A percentile compares a stretch with the other conserved stretches of the same genome.
Evolutionary conservation across 2,797 vertebrate species (phyloP).

Genomic region (Myripristis murdjan): DNA sequence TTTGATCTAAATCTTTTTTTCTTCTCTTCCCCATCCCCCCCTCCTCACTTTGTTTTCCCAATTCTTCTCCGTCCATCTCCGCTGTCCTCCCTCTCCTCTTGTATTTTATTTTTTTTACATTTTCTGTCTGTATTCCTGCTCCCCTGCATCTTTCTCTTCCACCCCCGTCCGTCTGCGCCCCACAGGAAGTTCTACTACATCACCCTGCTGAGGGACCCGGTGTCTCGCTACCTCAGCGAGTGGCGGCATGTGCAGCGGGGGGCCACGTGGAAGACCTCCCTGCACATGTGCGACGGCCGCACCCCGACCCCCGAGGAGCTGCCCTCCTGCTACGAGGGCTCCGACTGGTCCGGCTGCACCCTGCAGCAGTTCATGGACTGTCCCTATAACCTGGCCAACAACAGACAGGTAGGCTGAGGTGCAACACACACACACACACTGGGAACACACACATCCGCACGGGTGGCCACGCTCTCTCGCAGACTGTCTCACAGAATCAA

Average conservation of each 20-base stretch:
- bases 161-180: no score
- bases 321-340: constrained; percentile 92
- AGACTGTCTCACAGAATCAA: background rate
- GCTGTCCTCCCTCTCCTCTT: no score
- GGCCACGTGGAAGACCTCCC: constrained; percentile 96
- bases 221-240: constrained; percentile 96
- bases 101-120: no score
- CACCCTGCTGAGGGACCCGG: constrained; percentile 96
- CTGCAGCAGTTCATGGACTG: constrained; percentile 96
- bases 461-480: background rate
- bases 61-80: background rate
- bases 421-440: background rate
- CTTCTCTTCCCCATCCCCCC: background rate
- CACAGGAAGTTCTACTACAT: constrained; percentile 99
- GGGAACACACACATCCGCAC: background rate
- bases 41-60: background rate
- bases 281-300: constrained; percentile 96
- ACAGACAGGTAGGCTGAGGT: no score
- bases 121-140: background rate
- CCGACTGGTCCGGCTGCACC: constrained; percentile 96
- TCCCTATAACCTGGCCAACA: constrained; percentile 94
- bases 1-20: constrained; percentile 1
- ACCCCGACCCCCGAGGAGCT: constrained; percentile 95
- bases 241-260: constrained; percentile 98
- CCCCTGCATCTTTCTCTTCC: background rate